Conservation (phyloP, 2,797 vertebrate genomes). For the Gastrophryne carolinensis region DNA sequence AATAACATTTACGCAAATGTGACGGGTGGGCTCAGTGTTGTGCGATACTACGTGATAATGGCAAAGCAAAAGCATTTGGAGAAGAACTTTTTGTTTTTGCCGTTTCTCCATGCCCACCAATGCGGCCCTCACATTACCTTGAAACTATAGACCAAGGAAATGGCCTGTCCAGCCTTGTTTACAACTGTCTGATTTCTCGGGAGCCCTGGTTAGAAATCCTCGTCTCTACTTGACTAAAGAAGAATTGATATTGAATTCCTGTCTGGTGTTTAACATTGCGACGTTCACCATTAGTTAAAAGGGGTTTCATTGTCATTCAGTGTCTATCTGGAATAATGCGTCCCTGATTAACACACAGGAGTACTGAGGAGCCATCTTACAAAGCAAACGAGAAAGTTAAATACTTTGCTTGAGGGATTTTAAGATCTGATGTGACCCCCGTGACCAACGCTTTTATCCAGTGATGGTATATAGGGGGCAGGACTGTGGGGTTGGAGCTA, state of each 20-base stretch:
- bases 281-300: conserved; percentile 55
- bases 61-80: no score
- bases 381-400: neutral
- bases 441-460: no score
- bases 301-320: conserved; percentile 31
- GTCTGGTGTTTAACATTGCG: conserved; percentile 54
- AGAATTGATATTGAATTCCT: conserved; percentile 62
- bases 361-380: neutral
- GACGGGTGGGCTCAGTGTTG: no score
- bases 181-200: conserved; percentile 54
- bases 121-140: neutral
- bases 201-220: conserved; percentile 52
- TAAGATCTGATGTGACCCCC: no score
- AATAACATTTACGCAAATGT: no score
- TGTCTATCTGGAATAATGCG: conserved; percentile 53
- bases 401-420: no score
- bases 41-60: no score
- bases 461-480: no score
- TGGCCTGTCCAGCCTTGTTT: conserved; percentile 56
- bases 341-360: conserved; percentile 1
- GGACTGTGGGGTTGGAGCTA: no score
- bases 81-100: no score
- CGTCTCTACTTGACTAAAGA: conserved; percentile 56
- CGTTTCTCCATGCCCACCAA: neutral
- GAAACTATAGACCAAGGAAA: conserved; percentile 52